Base-by-base conservation (phyloP, 2,888 invertebrate species). In the Eumerus sabulonum region DNA sequence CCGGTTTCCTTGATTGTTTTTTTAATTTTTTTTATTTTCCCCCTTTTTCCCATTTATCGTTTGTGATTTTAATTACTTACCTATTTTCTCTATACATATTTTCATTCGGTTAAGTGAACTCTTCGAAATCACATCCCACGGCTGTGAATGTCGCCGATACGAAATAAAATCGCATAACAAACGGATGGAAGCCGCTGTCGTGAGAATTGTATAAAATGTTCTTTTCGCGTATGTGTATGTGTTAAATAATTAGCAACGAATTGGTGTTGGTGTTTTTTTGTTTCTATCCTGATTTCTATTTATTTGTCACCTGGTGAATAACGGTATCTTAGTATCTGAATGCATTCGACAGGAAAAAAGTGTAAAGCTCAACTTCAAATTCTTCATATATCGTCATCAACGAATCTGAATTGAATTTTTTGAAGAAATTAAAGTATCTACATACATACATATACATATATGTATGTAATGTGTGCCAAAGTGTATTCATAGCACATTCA, bases 221-320 rank as follows among this genome's bases (percentile, higher is more conserved):
- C 38, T 9, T 14, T 3, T 7, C 9, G 40, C 40, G 40, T 40
- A 3, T 40, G 40, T n/a, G 56, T 51, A 48, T 40, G 53, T 53
- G 63, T 59, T 35, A 17, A 62, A 50, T 64, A 63, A 70, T 74
- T 79, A 68, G 60, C 74, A 73, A 62, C 67, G 59, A 63, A 57
- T 71, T 40, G 27, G 27, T 27, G 27, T 27, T 27, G 2, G 2
- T 7, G 27, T 27, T 7, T 27, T 27, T 7, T 27, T 7, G 51
- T 45, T 44, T 62, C 42, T 50, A 51, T 18, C 11, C 17, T 11
- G 18, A 50, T n/a, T n/a, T n/a, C n/a, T n/a, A n/a, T n/a, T n/a
- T n/a, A n/a, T n/a, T n/a, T n/a, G n/a, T n/a, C n/a, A n/a, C n/a
- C n/a, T n/a, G n/a, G n/a, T n/a, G n/a, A n/a, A n/a, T n/a, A n/a